phyloP scores from a whole-genome alignment of 2,888 invertebrate species.

The Drosophila subsilvestris region DNA sequence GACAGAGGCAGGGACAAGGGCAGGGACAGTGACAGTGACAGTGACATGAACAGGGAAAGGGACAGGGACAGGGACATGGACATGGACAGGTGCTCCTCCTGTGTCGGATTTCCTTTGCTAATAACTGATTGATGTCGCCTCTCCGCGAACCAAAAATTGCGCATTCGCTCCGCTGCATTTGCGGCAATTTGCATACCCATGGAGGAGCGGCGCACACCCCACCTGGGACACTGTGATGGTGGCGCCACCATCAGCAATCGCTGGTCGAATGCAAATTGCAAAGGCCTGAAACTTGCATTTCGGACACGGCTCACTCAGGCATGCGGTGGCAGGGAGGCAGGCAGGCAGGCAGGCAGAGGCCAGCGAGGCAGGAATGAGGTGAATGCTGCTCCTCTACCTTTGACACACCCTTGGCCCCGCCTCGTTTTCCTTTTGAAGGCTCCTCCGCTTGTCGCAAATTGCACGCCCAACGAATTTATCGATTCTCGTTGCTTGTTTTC shows the following conservation, averaged over 20 bases:
- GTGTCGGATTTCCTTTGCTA: conserved; percentile 54
- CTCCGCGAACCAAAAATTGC: conserved; percentile 52
- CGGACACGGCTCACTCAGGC: conserved; percentile 49
- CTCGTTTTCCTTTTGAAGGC: conserved; percentile 38
- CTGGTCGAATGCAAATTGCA: conserved; percentile 56
- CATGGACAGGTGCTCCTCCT: conserved; percentile 5
- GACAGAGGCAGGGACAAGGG: not conserved
- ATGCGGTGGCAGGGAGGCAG: conserved; percentile 22
- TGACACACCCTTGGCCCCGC: conserved; percentile 19
- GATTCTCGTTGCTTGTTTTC: conserved; percentile 73
- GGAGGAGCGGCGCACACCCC: conserved; percentile 19
- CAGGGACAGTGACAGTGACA: not conserved
- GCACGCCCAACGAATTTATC: conserved; percentile 79
- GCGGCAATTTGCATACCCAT: conserved; percentile 50
- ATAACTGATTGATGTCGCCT: conserved; percentile 71
- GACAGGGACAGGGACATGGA: not conserved
- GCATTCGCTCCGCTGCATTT: conserved; percentile 64
- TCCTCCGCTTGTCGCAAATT: conserved; percentile 64
- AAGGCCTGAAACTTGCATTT: conserved; percentile 68
- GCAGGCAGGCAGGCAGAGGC: conserved; percentile 2
- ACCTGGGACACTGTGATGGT: not conserved
- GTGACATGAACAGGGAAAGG: not conserved
- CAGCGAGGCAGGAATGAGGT: not conserved
- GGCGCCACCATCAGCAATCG: conserved; percentile 1
- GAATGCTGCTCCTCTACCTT: conserved; percentile 27